Evolutionary conservation across 1,140 invertebrate genomes (phyloP).

Genomic region (Brachionus angularis): DNA sequence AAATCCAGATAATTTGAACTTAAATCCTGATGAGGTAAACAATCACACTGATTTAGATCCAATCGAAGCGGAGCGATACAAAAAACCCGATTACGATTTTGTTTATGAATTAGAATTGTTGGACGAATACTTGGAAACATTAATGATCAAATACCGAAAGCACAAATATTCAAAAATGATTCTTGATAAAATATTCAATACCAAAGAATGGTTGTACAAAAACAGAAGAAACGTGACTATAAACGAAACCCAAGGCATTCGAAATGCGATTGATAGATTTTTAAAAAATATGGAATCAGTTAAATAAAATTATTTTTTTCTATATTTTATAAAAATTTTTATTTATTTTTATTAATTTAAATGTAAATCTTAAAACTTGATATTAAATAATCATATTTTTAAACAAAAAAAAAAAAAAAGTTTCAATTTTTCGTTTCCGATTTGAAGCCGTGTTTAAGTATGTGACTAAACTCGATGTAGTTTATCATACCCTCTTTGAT

Average conservation of each 20-base stretch:
- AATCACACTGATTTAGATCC: slow-evolving; percentile 26
- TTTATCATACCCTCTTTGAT: slow-evolving; percentile 92
- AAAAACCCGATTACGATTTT: slow-evolving; percentile 33
- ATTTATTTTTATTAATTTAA: slow-evolving; percentile 2
- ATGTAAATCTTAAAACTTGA: background rate
- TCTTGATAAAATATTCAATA: slow-evolving; percentile 32
- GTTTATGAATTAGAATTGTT: slow-evolving; percentile 29
- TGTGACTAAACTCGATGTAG: slow-evolving; percentile 88
- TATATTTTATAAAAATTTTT: slow-evolving; percentile 3
- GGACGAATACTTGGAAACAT: slow-evolving; percentile 19
- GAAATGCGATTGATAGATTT: slow-evolving; percentile 24
- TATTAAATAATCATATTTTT: background rate
- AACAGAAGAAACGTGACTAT: slow-evolving; percentile 12
- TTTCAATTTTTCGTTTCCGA: background rate
- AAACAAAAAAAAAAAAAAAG: background rate
- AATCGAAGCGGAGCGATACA: slow-evolving; percentile 40
- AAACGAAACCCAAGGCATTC: background rate
- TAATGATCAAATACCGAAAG: slow-evolving; percentile 23
- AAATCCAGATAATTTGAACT: slow-evolving; percentile 34
- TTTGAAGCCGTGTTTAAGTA: slow-evolving; percentile 57
- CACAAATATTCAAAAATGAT: background rate
- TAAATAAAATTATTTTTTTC: too few species aligned
- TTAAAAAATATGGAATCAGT: slow-evolving; percentile 25
- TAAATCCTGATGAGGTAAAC: slow-evolving; percentile 13
- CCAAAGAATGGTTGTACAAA: slow-evolving; percentile 41